Evolutionary conservation across 64 coral and sea anemone genomes (phyloP).

Genomic region (Montipora foliosa): DNA sequence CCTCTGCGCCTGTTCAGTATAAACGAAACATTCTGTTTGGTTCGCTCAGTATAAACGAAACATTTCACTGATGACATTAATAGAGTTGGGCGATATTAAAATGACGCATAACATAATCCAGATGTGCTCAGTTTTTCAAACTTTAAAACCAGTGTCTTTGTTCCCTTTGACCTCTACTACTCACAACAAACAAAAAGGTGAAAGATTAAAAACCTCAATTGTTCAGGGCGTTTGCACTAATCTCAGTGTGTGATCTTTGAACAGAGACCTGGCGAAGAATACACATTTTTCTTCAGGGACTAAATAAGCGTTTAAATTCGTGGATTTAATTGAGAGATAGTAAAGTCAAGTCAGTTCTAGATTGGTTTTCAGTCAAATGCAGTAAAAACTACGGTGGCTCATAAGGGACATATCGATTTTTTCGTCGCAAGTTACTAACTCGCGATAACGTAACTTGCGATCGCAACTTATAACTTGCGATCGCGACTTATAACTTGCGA

Average conservation of each 20-base stretch:
- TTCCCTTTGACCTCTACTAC: background rate
- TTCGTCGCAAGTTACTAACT: no score
- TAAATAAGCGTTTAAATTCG: background rate
- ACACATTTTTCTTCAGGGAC: background rate
- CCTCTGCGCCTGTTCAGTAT: no score
- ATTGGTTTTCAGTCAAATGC: no score
- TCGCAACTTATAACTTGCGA: no score
- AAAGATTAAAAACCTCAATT: conserved; percentile 20
- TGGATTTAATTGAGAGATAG: background rate
- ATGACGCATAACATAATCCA: background rate
- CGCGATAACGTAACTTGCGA: no score
- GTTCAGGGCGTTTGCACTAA: background rate
- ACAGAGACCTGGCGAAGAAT: background rate
- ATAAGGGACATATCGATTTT: no score
- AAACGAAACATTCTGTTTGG: no score
- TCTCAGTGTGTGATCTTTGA: background rate
- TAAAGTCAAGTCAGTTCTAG: no score
- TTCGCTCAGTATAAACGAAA: no score
- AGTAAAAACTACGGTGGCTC: no score
- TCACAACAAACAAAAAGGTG: background rate
- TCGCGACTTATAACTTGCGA: no score
- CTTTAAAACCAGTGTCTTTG: background rate
- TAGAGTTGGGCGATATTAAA: background rate
- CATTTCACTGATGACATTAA: no score
- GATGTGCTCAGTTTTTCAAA: background rate